Evolutionary conservation across 2,113 vertebrate genomes (phyloP), one percentile per base, ranked within the genome.

Genomic region (Agapornis roseicollis): DNA sequence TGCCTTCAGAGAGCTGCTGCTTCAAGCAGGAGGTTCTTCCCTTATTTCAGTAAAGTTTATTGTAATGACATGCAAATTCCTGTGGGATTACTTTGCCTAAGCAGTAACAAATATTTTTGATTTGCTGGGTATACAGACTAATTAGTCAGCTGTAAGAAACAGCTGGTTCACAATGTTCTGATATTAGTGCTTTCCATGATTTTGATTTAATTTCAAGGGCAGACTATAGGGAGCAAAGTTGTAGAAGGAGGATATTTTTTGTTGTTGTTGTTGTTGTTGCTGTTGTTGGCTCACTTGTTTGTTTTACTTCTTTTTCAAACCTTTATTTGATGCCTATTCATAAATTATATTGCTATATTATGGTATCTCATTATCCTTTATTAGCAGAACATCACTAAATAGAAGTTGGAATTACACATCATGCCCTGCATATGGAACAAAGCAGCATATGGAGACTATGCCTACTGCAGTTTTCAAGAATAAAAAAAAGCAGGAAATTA

Each of bases 361-460:
- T 77, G 71, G 88, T 96, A 93, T 88, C 94, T 98, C 96, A 95
- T 98, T 97, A 97, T 96, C 93, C 31, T 97, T 98, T 97, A 96
- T 98, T 97, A 98, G 90, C 53, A 97, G 92, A 96, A 88, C 77
- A 93, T 49, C 60, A 85, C 85, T 97, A 98, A 98, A 94, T 93
- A 95, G 94, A 94, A 96, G 63, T 68, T 95, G 81, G 88, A 76
- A 96, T 98, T 97, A 95, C 61, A 91, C 58, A 84, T 77, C 83
- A 96, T 73, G 63, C 53, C n/a, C 58, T 92, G 87, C 64, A 80
- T 93, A 37, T 61, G 77, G 82, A 90, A 97, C 52, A 83, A 94
- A 94, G 72, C 56, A 95, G 58, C 50, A 92, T 92, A 80, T 70
- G 87, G 91, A 89, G 58, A 65, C 70, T 88, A 66, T 86, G 79